Conservation (phyloP, 2,888 invertebrate genomes). For the Petrolisthes manimaculis region DNA sequence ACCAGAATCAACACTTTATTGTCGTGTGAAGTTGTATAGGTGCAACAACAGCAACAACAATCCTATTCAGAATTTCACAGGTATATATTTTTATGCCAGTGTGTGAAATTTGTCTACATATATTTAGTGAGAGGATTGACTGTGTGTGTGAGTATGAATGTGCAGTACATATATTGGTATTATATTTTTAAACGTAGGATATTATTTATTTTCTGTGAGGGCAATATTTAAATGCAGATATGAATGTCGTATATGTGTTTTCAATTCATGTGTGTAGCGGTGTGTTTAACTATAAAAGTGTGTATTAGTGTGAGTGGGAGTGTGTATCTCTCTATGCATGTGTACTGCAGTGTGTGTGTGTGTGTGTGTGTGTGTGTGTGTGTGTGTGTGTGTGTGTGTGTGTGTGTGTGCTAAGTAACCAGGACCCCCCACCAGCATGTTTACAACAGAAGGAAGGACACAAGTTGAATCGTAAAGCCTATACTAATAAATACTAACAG, state of each 20-base stretch:
- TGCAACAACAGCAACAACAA: no score
- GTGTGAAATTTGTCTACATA: no score
- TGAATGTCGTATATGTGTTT: background rate
- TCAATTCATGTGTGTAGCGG: background rate
- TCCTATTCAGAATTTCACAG: no score
- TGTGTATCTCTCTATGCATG: no score
- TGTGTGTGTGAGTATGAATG: no score
- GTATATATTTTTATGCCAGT: no score
- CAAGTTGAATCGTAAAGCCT: no score
- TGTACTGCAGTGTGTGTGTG: no score
- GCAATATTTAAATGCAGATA: background rate
- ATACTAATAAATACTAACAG: no score
- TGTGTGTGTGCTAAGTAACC: background rate
- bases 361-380: background rate
- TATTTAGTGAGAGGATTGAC: no score
- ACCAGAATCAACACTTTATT: no score
- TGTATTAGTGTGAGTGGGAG: background rate
- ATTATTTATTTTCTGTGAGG: background rate
- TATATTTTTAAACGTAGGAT: background rate
- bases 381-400: background rate
- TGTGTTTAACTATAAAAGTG: background rate
- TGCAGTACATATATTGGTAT: background rate
- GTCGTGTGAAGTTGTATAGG: no score
- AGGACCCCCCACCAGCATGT: background rate
- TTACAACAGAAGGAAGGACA: background rate